Evolutionary conservation across 2,888 invertebrate genomes (phyloP), one percentile per base, ranked within the genome.

Genomic region (Strigamia maritima): DNA sequence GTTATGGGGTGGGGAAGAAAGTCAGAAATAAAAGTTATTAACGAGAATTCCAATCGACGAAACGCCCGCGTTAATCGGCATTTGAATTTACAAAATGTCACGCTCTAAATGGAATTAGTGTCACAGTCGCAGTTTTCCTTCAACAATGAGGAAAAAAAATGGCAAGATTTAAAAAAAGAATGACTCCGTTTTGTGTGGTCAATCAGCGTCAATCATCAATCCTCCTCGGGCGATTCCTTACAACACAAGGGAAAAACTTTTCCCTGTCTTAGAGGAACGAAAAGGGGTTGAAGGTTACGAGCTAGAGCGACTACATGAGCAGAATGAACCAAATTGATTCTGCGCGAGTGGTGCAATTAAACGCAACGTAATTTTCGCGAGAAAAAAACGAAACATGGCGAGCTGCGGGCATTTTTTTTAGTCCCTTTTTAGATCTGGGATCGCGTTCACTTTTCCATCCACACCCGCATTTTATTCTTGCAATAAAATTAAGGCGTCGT

Each of bases 21-120:
- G 24, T 65, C 65, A 65, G 65, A 65, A 65, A 65, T 65, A 65
- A 65, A 65, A 65, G 65, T 65, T 65, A 65, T 65, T 65, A 65
- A 65, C 65, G 65, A 65, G 65, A 65, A 65, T 65, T 65, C 26
- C 65, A 65, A 65, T 65, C 65, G 65, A 65, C 65, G 65, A 65
- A 65, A 65, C 65, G 65, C 65, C 65, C 65, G 65, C 65, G 65
- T 65, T 65, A 65, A 65, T 65, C 65, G 65, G 65, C 65, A 65
- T 65, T 65, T 65, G 65, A 65, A 65, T 65, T 65, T 65, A 65
- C 65, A 65, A 65, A 49, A 65, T 65, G 65, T 65, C 65, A 65
- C 65, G 65, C 65, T 65, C 65, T 65, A 65, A 65, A 65, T 65
- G 28, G 65, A 65, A 65, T 65, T 65, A 65, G 65, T 65, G 65